Conservation (phyloP, 2,797 vertebrate genomes). For the Limosa lapponica region DNA sequence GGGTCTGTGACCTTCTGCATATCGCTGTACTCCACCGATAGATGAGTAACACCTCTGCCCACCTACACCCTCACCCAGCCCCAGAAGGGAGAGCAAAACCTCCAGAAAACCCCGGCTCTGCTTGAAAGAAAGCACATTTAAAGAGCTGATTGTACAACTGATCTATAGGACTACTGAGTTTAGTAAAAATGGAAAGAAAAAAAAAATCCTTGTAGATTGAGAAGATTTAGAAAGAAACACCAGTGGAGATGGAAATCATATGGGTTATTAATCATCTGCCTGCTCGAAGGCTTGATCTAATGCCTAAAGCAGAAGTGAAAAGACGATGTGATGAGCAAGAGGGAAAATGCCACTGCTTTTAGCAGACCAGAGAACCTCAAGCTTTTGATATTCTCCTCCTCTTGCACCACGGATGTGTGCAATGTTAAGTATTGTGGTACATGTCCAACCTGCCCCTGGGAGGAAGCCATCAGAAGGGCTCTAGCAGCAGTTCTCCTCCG, state of each 20-base stretch:
- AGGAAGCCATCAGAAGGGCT: not conserved
- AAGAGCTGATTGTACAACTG: rapidly evolving
- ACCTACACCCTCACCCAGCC: not conserved
- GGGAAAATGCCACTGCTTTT: not conserved
- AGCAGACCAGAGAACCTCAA: not conserved
- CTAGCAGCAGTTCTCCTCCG: not conserved
- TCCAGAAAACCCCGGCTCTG: not conserved
- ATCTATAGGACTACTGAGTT: not conserved
- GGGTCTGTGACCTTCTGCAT: not conserved
- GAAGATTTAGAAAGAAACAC: not conserved
- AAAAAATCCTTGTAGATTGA: not conserved
- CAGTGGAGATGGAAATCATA: not conserved
- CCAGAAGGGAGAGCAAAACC: not conserved
- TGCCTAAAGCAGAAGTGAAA: not conserved
- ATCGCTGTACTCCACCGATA: not conserved
- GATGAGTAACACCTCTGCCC: not conserved
- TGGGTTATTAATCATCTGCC: not conserved
- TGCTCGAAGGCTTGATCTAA: not conserved
- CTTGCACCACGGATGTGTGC: rapidly evolving
- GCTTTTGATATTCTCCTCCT: not conserved
- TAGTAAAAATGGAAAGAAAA: not conserved
- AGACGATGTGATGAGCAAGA: not conserved
- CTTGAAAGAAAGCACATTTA: not conserved
- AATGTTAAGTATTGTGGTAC: rapidly evolving
- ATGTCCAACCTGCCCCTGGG: not conserved